These are phyloP conservation scores for Cheilosia grossa DNA, from an alignment of 2,888 invertebrate species.

Conservation along the genomic window DNA sequence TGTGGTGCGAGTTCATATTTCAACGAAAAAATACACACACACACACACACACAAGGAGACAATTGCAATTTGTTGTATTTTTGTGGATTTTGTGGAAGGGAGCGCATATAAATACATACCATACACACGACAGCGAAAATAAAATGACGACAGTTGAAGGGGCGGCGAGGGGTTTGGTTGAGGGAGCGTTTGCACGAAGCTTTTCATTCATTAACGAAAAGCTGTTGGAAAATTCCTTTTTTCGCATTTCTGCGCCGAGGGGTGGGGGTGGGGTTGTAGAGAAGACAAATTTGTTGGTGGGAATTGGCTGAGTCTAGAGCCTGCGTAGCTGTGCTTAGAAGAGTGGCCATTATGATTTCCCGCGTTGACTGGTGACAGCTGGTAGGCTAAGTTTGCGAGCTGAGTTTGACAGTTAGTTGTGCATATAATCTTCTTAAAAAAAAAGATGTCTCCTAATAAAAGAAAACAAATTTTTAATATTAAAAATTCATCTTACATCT, in stretches of 20 bases:
- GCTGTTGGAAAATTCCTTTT: constrained; percentile 14
- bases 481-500: too few relatives aligned
- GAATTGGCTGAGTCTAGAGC: constrained; percentile 2
- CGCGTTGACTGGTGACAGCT: constrained; percentile 36
- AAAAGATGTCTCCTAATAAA: too few relatives aligned
- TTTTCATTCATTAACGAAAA: constrained; percentile 70
- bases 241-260: background rate
- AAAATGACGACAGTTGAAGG: constrained; percentile 62
- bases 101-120: constrained; percentile 46
- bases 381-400: too few relatives aligned
- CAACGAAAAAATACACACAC: constrained; percentile 33
- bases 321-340: constrained; percentile 16
- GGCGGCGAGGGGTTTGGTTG: constrained; percentile 19
- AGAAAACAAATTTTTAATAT: too few relatives aligned
- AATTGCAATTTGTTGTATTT: constrained; percentile 30
- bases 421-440: too few relatives aligned
- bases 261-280: background rate
- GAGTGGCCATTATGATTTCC: constrained; percentile 5
- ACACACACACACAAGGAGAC: constrained; percentile 9
- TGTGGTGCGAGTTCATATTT: constrained; percentile 29
- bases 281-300: constrained; percentile 8
- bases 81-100: constrained; percentile 14
- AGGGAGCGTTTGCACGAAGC: constrained; percentile 33
- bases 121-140: constrained; percentile 26
- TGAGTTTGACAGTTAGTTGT: too few relatives aligned